Base-by-base conservation (phyloP, 2,113 vertebrate species). In the Syngnathus typhle region DNA sequence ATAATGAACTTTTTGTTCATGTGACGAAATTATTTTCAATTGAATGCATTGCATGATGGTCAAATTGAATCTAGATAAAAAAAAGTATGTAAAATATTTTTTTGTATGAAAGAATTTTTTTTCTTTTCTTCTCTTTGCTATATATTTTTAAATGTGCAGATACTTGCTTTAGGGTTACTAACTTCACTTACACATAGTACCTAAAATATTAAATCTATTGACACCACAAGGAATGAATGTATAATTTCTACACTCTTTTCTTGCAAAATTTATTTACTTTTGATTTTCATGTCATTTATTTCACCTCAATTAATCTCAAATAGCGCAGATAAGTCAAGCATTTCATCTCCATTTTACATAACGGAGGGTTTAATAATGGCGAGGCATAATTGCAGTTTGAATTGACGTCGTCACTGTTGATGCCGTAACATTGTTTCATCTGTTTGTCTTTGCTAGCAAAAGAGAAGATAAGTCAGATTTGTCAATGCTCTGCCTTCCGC, bases 391-490 rank as follows among this genome's bases (percentile, higher is more conserved):
- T 62, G 11, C 60, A 41, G 68, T 72, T 63, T 61, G 59, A 83
- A 79, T 74, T 52, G 64, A 80, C 72, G 62, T 12, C 13, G 56
- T 75, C 61, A 49, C 47, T 38, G 36, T 80, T 85, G 79, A 84
- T 67, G 56, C 46, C 71, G 70, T 47, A 76, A 70, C 68, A 80
- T 27, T 80, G 78, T 83, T 81, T 69, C 74, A 71, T 70, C 68
- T 15, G 60, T 60, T 47, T 69, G 77, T 78, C 60, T 68, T 68
- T 78, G 73, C 71, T 82, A 65, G 15, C 54, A 72, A 73, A 77
- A 73, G 74, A 62, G 72, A 69, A 85, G 82, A 77, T 64, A 78
- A 86, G 69, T 77, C 64, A 74, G 73, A 81, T 88, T 77, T 82
- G 11, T 49, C 79, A 67, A 78, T 75, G 63, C 70, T 80, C 71